Evolutionary conservation across 2,113 vertebrate species (phyloP), one percentile per base, ranked within the genome.

Genomic region (Coptodon rendalli): DNA sequence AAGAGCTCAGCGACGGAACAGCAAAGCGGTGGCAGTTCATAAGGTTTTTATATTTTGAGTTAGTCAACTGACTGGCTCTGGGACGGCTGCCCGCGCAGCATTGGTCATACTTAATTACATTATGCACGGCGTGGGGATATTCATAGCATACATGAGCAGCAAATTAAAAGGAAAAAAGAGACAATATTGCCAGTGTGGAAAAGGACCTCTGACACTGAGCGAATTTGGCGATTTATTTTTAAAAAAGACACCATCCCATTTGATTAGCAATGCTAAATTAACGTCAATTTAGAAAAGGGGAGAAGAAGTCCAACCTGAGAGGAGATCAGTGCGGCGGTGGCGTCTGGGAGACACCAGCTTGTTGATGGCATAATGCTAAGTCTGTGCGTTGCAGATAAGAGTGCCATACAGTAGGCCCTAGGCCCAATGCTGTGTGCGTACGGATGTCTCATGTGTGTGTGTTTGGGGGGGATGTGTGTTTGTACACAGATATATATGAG

Each of bases 71-170:
- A 96, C 93, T 96, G 91, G 94, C 94, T 95, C 96, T 94, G 92
- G 93, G 94, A 97, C 89, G 87, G 91, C 56, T 93, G 96, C 96
- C 94, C 96, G 95, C 92, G 90, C 92, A 85, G 95, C 95, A 96
- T 96, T 97, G 96, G 96, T 96, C 96, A 88, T 96, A 95, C 95
- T 97, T 97, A 97, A 98, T 96, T 94, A 92, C 92, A 95, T 97
- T 97, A 96, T 94, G 93, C 93, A 92, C 81, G 56, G 91, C 82
- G 73, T 9, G 13, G 90, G 92, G 91, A 93, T 88, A 84, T 94
- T 95, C 92, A 93, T 66, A 96, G 94, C 87, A 86, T 87, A 91
- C 89, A 86, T 87, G 93, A 96, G 88, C 87, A 82, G 85, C 11
- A 61, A 93, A 94, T 92, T 91, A 91, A 92, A 90, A 91, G 71